Base-by-base conservation (phyloP, 1,140 invertebrate species). In the Scaptomyza hsui region DNA sequence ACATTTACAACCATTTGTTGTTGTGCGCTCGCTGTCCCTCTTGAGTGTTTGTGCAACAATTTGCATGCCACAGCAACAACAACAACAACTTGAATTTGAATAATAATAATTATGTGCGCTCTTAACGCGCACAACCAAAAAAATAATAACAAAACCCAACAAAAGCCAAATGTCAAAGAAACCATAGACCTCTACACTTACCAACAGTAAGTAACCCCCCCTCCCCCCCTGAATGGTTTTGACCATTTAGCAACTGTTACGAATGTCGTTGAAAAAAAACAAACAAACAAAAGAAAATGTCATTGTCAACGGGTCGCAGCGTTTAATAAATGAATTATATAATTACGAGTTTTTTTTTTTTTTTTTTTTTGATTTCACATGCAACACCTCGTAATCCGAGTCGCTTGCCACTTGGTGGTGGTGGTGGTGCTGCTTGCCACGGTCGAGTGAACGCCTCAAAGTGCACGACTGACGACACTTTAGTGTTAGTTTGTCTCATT, bases 221-320 rank as follows among this genome's bases (percentile, higher is more conserved):
- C 4, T 15, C 37, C 48, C 19, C 35, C 29, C 44, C 47, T 15
- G 7, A 0, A 19, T n/a, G 15, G 15, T 3, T 35, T 18, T 18
- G 9, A 48, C 24, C 64, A 37, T 68, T 68, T 68, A 61, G 39
- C 56, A 68, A 68, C 42, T 55, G 42, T 70, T 71, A 57, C 51
- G 68, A 71, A 53, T 68, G 63, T 60, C 37, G 63, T 35, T 48
- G n/a, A 32, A 13, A 56, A 42, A 15, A 10, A 29, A n/a, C n/a
- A n/a, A n/a, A n/a, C n/a, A n/a, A 24, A 29, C 26, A 52, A 63
- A 57, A 64, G 41, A 64, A 72, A 72, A 72, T 72, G 69, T 65
- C 62, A 72, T 72, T 72, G 69, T 72, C 69, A 72, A 59, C 62
- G 68, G 52, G 69, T 65, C 52, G 53, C 53, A 72, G 61, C 61